phyloP scores from a whole-genome alignment of 2,888 invertebrate species.

The Acheta domesticus region DNA sequence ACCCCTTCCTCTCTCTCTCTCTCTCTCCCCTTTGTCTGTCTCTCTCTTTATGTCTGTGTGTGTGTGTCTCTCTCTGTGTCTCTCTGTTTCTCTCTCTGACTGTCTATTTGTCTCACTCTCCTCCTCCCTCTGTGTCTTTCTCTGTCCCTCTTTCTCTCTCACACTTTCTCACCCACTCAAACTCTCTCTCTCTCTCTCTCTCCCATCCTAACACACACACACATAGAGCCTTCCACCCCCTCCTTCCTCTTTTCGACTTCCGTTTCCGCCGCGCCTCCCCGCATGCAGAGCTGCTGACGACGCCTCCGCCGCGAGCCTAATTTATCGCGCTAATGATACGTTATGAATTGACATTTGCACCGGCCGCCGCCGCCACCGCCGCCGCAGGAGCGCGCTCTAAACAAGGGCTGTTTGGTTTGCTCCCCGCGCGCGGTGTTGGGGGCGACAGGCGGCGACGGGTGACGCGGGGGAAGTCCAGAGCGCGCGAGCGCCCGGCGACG shows the following conservation, averaged over 20 bases:
- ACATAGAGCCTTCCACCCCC: background rate
- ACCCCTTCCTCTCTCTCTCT: too few relatives aligned
- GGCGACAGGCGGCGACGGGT: too few relatives aligned
- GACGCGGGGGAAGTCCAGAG: too few relatives aligned
- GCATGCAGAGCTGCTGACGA: background rate
- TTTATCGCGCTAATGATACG: background rate
- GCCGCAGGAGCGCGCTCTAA: background rate
- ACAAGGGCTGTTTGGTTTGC: background rate
- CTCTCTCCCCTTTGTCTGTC: too few relatives aligned
- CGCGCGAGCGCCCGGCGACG: too few relatives aligned
- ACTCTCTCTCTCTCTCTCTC: background rate
- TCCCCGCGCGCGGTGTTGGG: background rate
- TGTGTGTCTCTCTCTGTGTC: too few relatives aligned
- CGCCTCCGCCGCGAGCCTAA: background rate
- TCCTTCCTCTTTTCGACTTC: background rate
- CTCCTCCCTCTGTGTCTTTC: background rate
- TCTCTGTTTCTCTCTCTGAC: too few relatives aligned
- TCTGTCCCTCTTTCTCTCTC: background rate
- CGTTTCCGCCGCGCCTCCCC: background rate
- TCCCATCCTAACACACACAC: background rate
- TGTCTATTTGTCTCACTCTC: too few relatives aligned
- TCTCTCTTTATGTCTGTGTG: too few relatives aligned
- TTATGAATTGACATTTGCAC: conserved; percentile 18
- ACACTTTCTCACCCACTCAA: too few relatives aligned
- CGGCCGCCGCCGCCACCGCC: background rate